Base-by-base conservation (phyloP, 2,113 vertebrate genomes). In the Tichodroma muraria region DNA sequence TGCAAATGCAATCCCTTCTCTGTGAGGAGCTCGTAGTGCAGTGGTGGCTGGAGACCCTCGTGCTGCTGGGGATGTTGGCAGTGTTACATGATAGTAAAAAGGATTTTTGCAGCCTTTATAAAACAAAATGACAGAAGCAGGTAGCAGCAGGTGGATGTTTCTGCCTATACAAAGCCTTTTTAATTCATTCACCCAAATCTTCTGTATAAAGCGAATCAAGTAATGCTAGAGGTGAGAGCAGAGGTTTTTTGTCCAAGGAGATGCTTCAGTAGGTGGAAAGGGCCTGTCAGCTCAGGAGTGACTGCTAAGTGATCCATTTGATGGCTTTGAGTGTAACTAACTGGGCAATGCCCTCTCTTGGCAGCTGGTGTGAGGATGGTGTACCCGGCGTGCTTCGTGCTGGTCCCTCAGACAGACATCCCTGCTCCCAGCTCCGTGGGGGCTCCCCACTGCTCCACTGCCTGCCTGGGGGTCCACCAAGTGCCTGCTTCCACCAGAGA, bases 281-380 rank as follows among this genome's bases (percentile, higher is more conserved):
- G 20, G 4, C 21, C 8, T 31, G 9, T 24, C 17, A 73, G 53
- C 33, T 50, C 13, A 5, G 1, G 35, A 56, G 31, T 21, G 57
- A 6, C 21, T 80, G 31, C 35, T 72, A 4, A 25, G 68, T 15
- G 35, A 8, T 66, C 15, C 16, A 3, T 37, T n/a, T 59, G 64
- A 8, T 73, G 23, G 1, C 13, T 35, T 30, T 13, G 33, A 15
- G 33, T 33, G 12, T 45, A 2, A 72, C 10, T 37, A n/a, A 7
- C 17, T 9, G n/a, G 64, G 60, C 57, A 40, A 49, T 38, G 0
- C 0, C 15, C 37, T 84, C 13, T 66, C 15, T 47, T 31, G 61
- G 65, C 89, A 99, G 99, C 99, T 93, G 99, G 99, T 25, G 99
- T 99, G 76, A 98, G 99, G 93, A 99, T 99, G 99, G 99, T 99